Percentiles rank a stretch among this genome's conserved stretches.
Conservation (phyloP, 2,888 invertebrate genomes). For the Sarcophaga caerulescens region DNA sequence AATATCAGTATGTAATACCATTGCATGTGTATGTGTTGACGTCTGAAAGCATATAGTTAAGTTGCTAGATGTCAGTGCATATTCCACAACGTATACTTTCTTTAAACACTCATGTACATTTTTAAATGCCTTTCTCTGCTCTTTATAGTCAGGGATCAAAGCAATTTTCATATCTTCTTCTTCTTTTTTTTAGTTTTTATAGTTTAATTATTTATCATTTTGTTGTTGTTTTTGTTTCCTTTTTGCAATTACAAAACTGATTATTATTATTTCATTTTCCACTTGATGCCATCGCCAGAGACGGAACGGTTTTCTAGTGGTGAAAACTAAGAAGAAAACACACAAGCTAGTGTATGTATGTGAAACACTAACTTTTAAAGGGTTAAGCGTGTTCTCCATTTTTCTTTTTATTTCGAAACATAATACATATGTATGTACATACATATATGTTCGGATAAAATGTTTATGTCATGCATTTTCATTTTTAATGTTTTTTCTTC, state of each 20-base stretch:
- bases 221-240: conserved; percentile 3
- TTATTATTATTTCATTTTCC: conserved; percentile 57
- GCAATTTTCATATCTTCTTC: conserved; percentile 19
- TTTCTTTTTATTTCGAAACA: neutral
- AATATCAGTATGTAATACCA: neutral
- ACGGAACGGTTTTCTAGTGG: neutral
- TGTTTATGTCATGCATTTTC: neutral
- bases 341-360: neutral
- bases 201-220: neutral
- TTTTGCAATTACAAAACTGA: conserved; percentile 51
- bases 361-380: neutral
- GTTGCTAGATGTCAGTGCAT: conserved; percentile 1
- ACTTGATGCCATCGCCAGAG: conserved; percentile 41
- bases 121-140: neutral
- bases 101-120: neutral
- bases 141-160: conserved; percentile 43
- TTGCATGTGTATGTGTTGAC: neutral
- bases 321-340: neutral
- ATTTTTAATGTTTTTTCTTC: neutral
- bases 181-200: neutral
- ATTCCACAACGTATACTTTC: neutral
- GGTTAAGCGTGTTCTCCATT: conserved; percentile 28
- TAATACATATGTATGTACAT: neutral
- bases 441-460: neutral
- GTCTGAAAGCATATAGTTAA: neutral